phyloP scores from a whole-genome alignment of 2,888 invertebrate species.

The Plebejus argus region DNA sequence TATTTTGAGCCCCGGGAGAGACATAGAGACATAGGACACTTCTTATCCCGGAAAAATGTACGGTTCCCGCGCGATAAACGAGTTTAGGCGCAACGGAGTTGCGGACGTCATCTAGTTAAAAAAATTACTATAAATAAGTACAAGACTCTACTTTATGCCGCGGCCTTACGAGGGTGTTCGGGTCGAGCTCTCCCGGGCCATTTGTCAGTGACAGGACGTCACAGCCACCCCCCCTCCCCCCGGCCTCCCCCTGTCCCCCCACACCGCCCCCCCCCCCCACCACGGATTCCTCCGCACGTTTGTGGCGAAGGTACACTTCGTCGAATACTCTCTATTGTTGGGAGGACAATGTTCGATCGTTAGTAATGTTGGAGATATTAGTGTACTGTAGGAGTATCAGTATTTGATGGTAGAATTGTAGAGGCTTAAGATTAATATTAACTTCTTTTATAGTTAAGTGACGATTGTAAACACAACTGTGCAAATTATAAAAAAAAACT shows the following conservation, averaged over 20 bases:
- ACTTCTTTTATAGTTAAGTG: no score
- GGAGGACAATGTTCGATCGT: not conserved
- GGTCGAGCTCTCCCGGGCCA: slow-evolving; percentile 77
- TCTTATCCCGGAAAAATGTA: no score
- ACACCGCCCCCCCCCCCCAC: slow-evolving; percentile 18
- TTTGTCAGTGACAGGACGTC: slow-evolving; percentile 80
- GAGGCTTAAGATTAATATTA: no score
- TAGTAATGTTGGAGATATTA: not conserved
- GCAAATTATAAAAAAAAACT: no score
- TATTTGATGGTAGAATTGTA: no score
- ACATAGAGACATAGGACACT: no score
- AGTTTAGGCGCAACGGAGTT: no score
- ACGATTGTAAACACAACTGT: no score
- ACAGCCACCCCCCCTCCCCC: slow-evolving; percentile 46
- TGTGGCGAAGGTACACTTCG: slow-evolving; percentile 48
- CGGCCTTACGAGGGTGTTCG: slow-evolving; percentile 67
- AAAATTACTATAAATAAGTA: no score
- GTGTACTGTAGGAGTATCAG: not conserved
- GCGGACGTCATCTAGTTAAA: no score
- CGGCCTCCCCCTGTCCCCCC: slow-evolving; percentile 44
- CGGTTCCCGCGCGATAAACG: no score
- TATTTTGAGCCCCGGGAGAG: no score
- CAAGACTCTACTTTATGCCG: slow-evolving; percentile 38
- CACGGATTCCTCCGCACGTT: slow-evolving; percentile 55
- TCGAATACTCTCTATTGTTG: slow-evolving; percentile 35